Base-by-base conservation (phyloP, 2,888 invertebrate species). In the Drosophila prostipennis region DNA sequence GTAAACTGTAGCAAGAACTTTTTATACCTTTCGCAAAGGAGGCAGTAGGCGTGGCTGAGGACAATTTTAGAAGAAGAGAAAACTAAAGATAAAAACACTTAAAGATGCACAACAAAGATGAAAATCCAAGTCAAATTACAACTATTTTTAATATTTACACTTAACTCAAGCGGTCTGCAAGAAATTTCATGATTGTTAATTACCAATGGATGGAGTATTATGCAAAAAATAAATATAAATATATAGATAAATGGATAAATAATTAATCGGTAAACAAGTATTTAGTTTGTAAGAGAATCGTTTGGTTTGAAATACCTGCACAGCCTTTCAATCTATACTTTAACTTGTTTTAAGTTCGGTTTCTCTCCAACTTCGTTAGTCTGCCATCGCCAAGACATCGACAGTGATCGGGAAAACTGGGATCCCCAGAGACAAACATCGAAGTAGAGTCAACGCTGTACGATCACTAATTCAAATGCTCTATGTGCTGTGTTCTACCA, bases 71-170 rank as follows among this genome's bases (percentile, higher is more conserved):
- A 42, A 42, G 11, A 45, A 23, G 14, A 23, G 14, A 42, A 39
- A 60, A 56, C 37, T 29, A 53, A 56, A 26, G 8, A 26, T 43
- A 37, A 23, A 42, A 6, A 19, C 16, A 65, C 37, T 14, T 34
- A 40, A 51, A 61, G 55, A 59, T 71, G 78, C 80, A 80, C 79
- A 77, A 48, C 57, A 75, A 69, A 40, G n/a, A 67, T 71, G 43
- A 63, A 80, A 81, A 80, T 75, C 64, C 87, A 87, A 70, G 81
- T 82, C 81, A 82, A 82, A 82, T 82, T 82, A 81, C 54, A 72
- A 84, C 56, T 85, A 77, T 87, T 82, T 82, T 82, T 85, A 85
- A 77, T 63, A 79, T 85, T 68, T 81, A 81, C 85, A 80, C 79
- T 49, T 34, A 64, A 85, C 56, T 51, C 64, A 59, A 60, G 39